phyloP scores from a whole-genome alignment of 2,113 vertebrate genomes.

The Trichechus manatus region DNA sequence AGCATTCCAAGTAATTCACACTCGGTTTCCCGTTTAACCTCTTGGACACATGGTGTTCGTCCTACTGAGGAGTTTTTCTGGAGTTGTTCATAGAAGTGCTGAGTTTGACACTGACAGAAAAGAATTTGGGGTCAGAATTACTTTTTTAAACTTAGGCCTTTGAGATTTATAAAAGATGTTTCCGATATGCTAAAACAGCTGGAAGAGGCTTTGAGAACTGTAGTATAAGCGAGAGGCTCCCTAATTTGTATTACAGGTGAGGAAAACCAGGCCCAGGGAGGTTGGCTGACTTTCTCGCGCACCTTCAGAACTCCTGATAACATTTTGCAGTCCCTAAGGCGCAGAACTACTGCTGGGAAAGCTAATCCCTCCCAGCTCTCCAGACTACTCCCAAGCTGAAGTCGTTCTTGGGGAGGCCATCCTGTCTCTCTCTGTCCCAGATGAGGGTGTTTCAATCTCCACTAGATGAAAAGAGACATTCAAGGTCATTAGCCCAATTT shows the following conservation, averaged over 20 bases:
- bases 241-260: slow-evolving; percentile 75
- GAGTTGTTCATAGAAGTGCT: slow-evolving; percentile 64
- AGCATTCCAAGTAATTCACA: slow-evolving; percentile 73
- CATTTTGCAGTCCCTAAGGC: neutral
- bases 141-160: slow-evolving; percentile 77
- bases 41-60: slow-evolving; percentile 65
- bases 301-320: slow-evolving; percentile 25
- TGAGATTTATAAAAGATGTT: slow-evolving; percentile 82
- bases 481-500: slow-evolving; percentile 69
- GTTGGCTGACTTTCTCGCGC: slow-evolving; percentile 31
- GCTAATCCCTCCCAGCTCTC: neutral
- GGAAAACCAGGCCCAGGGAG: slow-evolving; percentile 62
- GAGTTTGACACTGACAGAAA: slow-evolving; percentile 76
- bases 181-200: slow-evolving; percentile 76
- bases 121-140: slow-evolving; percentile 77
- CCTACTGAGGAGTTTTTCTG: slow-evolving; percentile 49
- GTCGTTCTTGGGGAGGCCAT: neutral
- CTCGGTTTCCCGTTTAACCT: slow-evolving; percentile 79
- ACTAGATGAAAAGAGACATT: slow-evolving; percentile 66
- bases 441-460: neutral
- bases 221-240: neutral
- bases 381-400: neutral
- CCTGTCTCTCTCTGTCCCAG: neutral
- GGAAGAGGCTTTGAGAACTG: slow-evolving; percentile 66
- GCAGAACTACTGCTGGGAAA: neutral